These are phyloP conservation scores for Crocodylus rhombifer DNA, from an alignment of 2,797 vertebrate genomes.

Conservation along the genomic window DNA sequence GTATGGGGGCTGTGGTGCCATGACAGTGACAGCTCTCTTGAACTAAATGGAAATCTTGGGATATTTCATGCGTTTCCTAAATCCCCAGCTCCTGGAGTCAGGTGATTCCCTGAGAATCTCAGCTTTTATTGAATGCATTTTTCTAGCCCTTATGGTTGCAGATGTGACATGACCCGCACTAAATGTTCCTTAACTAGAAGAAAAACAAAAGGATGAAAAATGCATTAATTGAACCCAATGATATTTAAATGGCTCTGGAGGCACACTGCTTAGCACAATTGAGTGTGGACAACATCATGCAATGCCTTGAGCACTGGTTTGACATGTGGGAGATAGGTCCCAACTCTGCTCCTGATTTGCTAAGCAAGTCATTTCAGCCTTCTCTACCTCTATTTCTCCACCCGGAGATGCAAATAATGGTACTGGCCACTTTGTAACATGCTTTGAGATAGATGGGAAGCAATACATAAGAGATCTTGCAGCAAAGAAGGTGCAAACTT, in stretches of 20 bases:
- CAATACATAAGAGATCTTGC: neutral
- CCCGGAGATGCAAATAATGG: neutral
- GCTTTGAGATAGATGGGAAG: neutral
- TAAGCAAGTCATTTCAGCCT: neutral
- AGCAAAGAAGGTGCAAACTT: neutral
- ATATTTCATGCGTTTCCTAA: neutral
- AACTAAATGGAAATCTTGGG: neutral
- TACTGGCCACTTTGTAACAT: neutral
- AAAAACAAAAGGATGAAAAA: neutral
- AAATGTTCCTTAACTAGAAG: neutral
- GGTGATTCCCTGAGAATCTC: neutral
- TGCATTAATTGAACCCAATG: neutral
- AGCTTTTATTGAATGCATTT: neutral
- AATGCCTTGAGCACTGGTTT: neutral
- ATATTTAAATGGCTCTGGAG: neutral
- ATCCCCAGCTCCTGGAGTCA: neutral
- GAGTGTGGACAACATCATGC: neutral
- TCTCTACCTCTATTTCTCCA: neutral
- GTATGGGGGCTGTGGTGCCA: neutral
- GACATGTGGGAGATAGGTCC: too few relatives aligned
- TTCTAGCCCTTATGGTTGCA: neutral
- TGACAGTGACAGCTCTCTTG: neutral
- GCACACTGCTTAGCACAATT: neutral
- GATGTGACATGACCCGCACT: neutral
- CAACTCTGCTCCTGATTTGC: neutral